Evolutionary conservation across 2,797 vertebrate genomes (phyloP).

Genomic region (Betta splendens): DNA sequence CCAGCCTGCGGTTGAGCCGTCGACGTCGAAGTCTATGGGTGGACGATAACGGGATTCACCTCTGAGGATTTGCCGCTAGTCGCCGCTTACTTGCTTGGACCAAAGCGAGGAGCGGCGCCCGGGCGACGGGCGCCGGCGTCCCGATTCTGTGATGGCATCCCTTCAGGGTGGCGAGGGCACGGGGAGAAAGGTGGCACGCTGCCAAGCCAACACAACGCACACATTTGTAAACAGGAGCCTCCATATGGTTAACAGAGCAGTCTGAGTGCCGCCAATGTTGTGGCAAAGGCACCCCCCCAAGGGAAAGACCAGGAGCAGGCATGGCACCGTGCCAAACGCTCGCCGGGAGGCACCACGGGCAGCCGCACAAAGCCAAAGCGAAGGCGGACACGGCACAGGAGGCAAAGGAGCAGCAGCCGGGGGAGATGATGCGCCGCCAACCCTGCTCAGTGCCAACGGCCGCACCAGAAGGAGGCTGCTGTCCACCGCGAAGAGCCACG

Average conservation of each 20-base stretch:
- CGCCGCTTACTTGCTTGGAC: slow-evolving; percentile 66
- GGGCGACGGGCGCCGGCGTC: slow-evolving; percentile 66
- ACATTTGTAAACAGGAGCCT: slow-evolving; percentile 63
- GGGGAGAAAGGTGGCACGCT: slow-evolving; percentile 65
- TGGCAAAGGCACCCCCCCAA: slow-evolving; percentile 64
- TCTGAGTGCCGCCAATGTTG: slow-evolving; percentile 63
- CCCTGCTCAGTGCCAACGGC: slow-evolving; percentile 56
- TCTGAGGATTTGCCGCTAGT: slow-evolving; percentile 68
- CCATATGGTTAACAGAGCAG: slow-evolving; percentile 62
- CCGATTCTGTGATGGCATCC: slow-evolving; percentile 70
- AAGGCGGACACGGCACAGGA: slow-evolving; percentile 31
- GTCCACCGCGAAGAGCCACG: slow-evolving; percentile 30
- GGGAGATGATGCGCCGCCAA: slow-evolving; percentile 52
- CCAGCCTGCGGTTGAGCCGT: slow-evolving; percentile 52
- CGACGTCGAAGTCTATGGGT: slow-evolving; percentile 39
- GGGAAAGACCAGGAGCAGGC: slow-evolving; percentile 61
- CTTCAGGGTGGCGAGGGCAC: slow-evolving; percentile 54
- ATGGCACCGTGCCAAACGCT: slow-evolving; percentile 74
- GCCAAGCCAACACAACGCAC: slow-evolving; percentile 67
- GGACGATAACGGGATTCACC: slow-evolving; percentile 64
- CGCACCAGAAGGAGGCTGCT: slow-evolving; percentile 39
- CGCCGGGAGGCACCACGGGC: slow-evolving; percentile 47
- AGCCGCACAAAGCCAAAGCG: slow-evolving; percentile 35
- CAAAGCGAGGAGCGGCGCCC: slow-evolving; percentile 68
- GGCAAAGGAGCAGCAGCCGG: slow-evolving; percentile 36